Base-by-base conservation (phyloP, 2,113 vertebrate genomes). In the Aix galericulata region DNA sequence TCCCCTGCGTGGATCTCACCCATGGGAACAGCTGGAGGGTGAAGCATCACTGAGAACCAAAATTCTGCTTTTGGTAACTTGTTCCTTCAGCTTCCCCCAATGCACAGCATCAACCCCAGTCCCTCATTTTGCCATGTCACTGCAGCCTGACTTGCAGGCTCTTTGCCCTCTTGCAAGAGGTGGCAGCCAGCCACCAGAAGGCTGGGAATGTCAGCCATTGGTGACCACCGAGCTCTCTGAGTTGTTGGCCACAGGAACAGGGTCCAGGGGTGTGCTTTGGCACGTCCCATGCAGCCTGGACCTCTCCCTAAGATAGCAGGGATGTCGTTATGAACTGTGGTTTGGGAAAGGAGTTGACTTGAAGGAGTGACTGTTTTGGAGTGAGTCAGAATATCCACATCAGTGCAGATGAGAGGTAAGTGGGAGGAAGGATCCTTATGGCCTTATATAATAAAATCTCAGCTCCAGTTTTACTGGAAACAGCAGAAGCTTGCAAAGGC, bases 51-150 rank as follows among this genome's bases (percentile, higher is more conserved):
- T 13, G 44, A 52, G 53, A 72, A 85, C 14, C 9, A 2, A 86
- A 81, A 60, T 59, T 42, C 46, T 71, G 55, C 46, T 60, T 42
- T 44, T 21, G 26, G 32, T 62, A 25, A 25, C 22, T 36, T n/a
- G 38, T 6, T 63, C 18, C 55, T 68, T 60, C 55, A 15, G 63
- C 22, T 72, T n/a, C 15, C 3, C 6, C 1, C 29, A 0, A 8
- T 22, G 63, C 63, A 29, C 10, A 40, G 53, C 27, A 29, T 63
- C 83, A 73, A 46, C 13, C 11, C 11, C 32, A 66, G 17, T 11
- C 21, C 52, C 59, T 55, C 0, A 0, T 18, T 31, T 31, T 1
- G 0, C 38, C 7, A 0, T 38, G 31, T 55, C 11, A 2, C 44
- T 86, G 46, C 63, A 59, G 40, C 36, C 50, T 69, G 63, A 13